Base-by-base conservation (phyloP, 2,797 vertebrate genomes). In the Buceros bicornis region DNA sequence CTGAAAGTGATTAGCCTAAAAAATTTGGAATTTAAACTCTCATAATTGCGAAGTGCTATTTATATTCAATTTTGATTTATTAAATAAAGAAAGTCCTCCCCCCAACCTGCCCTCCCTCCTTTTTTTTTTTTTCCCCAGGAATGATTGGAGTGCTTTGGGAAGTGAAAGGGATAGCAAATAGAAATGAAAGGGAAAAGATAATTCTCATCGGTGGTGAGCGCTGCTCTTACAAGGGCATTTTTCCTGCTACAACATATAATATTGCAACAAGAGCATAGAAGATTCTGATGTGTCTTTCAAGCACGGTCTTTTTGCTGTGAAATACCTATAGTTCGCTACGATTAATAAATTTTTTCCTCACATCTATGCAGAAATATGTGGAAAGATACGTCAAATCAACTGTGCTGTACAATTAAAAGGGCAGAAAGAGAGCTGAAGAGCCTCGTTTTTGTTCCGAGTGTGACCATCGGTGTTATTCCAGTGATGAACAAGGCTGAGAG, bases 1-100 rank as follows among this genome's bases (percentile, higher is more conserved):
- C 94, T 97, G 95, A 97, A 98, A 98, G 98, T 98, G 98, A 98
- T 98, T 98, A 98, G 97, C 93, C 93, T 13, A 81, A 97, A 98
- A 98, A 97, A 97, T 97, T 90, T 94, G 97, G 96, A 98, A 97
- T 98, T 98, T 97, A 98, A 98, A 98, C 96, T 96, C 82, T 96
- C 87, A 40, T 98, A 98, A 98, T 98, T 98, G 97, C 90, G 91
- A 97, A 90, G 89, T 92, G 96, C 95, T 98, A 97, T 98, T 98
- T 98, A 97, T 93, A 91, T 97, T 97, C 96, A 91, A 95, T 98
- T 90, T 92, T 97, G 97, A 98, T 98, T 98, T 98, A 98, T 98
- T 97, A 95, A 96, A 96, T 95, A 97, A 96, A 97, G 97, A 94
- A 85, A 48, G 37, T 11, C 17, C 10, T 48, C 43, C 43, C 13